Base-by-base conservation (phyloP, 2,888 invertebrate genomes). In the Cerastis rubricosa region DNA sequence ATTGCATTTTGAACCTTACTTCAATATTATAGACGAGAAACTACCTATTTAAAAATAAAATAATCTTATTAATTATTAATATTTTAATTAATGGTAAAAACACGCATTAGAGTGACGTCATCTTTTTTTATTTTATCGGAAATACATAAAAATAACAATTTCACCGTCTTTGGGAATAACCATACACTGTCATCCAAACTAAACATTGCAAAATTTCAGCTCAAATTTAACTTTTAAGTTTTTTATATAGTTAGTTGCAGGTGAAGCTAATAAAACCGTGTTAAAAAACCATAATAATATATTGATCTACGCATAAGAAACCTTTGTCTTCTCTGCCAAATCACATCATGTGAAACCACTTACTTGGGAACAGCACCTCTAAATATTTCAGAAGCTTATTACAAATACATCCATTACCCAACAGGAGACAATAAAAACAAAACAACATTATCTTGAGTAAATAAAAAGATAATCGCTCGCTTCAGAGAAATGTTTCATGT, bases 401-500 rank as follows among this genome's bases (percentile, higher is more conserved):
- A 35, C 8, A 43, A 45, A 51, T 6, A 25, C 35, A 57, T 29
- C 71, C 71, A 57, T 71, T 76, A 65, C n/a, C n/a, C 69, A 54
- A 47, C 9, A 9, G 4, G 29, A 47, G 11, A 47, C 4, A 70
- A 14, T 29, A 40, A 47, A 70, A n/a, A 57, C 47, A 40, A 59
- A 59, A 43, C 0, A 49, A 12, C 12, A 22, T 11, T 47, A 49
- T 59, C n/a, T 22, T 51, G 11, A 40, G 25, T 29, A 57, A 57
- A 29, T 49, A 47, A 47, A 43, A 49, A 43, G 25, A 64, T 47
- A 64, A 74, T 74, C 40, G n/a, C 40, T 40, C 14, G 19, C 19
- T 40, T 74, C 43, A 40, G 8, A 40, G 3, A 29, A 47, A 43
- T 81, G 19, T 74, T 43, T 49, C n/a, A 47, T 43, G 63, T 74